A percentile compares a stretch with the other conserved stretches of the same genome.
These are phyloP conservation scores for Hemicrepidius hirtus DNA, from an alignment of 2,888 invertebrate species.

Conservation along the genomic window DNA sequence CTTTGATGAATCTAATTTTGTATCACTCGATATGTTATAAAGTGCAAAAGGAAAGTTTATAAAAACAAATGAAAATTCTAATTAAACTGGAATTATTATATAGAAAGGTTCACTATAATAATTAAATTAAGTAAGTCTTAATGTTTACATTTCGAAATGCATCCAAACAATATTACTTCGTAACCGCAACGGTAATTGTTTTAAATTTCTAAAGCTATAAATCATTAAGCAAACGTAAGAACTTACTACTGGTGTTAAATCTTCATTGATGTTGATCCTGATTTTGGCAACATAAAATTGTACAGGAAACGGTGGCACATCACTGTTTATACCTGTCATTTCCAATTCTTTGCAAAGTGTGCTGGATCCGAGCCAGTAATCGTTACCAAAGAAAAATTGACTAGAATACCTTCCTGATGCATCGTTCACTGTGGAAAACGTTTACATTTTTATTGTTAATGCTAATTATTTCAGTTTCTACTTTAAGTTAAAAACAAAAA, in stretches of 20 bases:
- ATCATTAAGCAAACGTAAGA: too few species aligned
- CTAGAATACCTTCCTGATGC: conserved; percentile 87
- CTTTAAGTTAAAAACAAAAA: conserved; percentile 1
- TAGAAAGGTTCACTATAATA: too few species aligned
- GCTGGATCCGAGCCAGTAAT: conserved; percentile 87
- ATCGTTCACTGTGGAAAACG: conserved; percentile 80
- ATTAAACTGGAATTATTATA: too few species aligned
- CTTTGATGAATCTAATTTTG: too few species aligned
- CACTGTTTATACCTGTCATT: conserved; percentile 73
- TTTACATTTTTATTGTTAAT: conserved; percentile 40
- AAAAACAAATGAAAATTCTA: too few species aligned
- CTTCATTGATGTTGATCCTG: conserved; percentile 67
- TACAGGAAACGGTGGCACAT: conserved; percentile 77
- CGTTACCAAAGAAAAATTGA: conserved; percentile 86
- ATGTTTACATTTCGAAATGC: too few species aligned
- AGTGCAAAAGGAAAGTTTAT: too few species aligned
- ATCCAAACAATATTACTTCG: too few species aligned
- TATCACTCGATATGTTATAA: too few species aligned
- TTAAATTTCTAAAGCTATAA: too few species aligned
- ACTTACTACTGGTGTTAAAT: conserved; percentile 69
- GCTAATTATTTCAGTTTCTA: conserved; percentile 3
- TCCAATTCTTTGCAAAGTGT: conserved; percentile 81
- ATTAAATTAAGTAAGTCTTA: too few species aligned
- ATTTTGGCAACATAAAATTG: conserved; percentile 77
- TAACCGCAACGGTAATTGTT: too few species aligned